Percentiles rank a stretch among this genome's conserved stretches.
Conservation (phyloP, 2,797 vertebrate genomes). For the Alcedo quadribrachys region DNA sequence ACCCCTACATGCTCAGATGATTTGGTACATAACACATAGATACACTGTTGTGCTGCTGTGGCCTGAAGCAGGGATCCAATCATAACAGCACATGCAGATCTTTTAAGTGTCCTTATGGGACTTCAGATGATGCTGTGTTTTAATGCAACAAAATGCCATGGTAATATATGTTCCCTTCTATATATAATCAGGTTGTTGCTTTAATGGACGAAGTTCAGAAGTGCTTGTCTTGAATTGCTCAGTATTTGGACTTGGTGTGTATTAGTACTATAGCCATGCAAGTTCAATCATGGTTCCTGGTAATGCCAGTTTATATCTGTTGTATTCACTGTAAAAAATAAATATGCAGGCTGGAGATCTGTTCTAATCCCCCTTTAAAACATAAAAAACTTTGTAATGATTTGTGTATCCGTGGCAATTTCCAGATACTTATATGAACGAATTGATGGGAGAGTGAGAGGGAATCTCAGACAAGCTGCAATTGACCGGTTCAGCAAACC, state of each 20-base stretch:
- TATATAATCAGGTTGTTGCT: background rate
- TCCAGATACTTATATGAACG: conserved; percentile 93
- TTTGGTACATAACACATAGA: background rate
- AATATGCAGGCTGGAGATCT: background rate
- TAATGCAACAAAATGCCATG: background rate
- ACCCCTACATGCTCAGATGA: background rate
- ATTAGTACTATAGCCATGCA: fast-evolving
- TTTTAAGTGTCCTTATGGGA: background rate
- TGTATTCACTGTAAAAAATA: background rate
- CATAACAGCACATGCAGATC: background rate
- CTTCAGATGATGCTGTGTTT: background rate
- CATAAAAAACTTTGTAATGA: fast-evolving
- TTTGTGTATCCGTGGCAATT: background rate
- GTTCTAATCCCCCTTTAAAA: background rate
- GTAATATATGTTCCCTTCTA: background rate
- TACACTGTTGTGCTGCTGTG: background rate
- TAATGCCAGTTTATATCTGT: background rate
- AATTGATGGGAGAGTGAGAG: conserved; percentile 94
- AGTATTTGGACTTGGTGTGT: background rate
- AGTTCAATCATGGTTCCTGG: background rate
- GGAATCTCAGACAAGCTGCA: conserved; percentile 95
- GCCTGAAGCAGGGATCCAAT: background rate
- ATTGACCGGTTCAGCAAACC: conserved; percentile 98
- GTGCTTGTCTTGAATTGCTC: background rate
- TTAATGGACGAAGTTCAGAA: background rate